Evolutionary conservation across 1,140 invertebrate genomes (phyloP), one percentile per base, ranked within the genome.

Genomic region (Octopus sinensis): DNA sequence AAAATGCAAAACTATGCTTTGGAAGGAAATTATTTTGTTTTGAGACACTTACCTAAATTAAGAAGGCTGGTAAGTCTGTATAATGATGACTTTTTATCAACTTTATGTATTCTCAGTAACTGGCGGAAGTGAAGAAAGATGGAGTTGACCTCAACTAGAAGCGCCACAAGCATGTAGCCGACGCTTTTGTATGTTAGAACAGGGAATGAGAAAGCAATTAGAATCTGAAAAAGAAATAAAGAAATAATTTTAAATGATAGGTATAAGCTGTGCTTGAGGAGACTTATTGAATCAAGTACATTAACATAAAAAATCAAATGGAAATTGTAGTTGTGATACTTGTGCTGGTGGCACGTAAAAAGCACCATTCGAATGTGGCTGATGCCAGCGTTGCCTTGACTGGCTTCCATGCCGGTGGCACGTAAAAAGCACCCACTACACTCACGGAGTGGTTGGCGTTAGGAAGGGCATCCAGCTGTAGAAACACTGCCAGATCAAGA

Each of bases 41-140:
- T 68, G 13, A 43, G 62, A 54, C 10, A 86, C 87, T 84, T 86
- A 91, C 91, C 91, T 80, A 92, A 85, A 85, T 92, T 92, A 30
- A 92, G 80, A 75, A 92, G 85, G 80, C 91, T 91, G 84, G 87
- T 88, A 10, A 87, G 43, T 75, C 87, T 84, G 78, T 87, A 88
- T 54, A 82, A 62, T n/a, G 56, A 71, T 62, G 85, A 84, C 10
- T 80, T 79, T 77, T 87, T 87, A 4, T 62, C 53, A 56, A 85
- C 62, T 5, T 79, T 76, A 81, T 81, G 85, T 43, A 90, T 88
- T 54, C 85, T 85, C 68, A 90, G 79, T n/a, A 90, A 81, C 84
- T 90, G 89, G 68, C 89, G 81, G 5, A 87, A 56, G 79, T 90
- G 89, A 4, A 90, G 85, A 79, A 90, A 90, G 54, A 90, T 85